A percentile compares a stretch with the other conserved stretches of the same genome.
phyloP scores from a whole-genome alignment of 2,888 invertebrate species.

The Marasmarcha lunaedactyla region DNA sequence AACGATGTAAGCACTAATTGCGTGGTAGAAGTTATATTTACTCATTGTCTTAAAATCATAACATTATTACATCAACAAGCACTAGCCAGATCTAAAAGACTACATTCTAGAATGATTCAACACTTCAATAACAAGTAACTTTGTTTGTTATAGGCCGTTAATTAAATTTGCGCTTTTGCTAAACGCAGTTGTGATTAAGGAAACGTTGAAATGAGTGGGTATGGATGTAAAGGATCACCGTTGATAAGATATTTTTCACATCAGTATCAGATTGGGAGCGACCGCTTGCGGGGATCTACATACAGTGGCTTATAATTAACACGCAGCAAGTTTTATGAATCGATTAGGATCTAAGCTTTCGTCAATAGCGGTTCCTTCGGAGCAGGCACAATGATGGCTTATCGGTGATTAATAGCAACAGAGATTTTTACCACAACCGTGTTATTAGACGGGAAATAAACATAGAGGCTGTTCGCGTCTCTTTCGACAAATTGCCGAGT shows the following conservation, averaged over 20 bases:
- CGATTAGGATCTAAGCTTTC: constrained; percentile 70
- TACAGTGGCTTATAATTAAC: constrained; percentile 69
- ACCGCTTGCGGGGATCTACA: constrained; percentile 31
- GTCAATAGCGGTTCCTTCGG: constrained; percentile 65
- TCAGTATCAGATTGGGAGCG: constrained; percentile 33
- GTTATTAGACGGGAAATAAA: constrained; percentile 56
- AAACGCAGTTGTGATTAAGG: constrained; percentile 37
- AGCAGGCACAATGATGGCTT: constrained; percentile 46
- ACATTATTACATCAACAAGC: no score
- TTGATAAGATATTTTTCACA: constrained; percentile 51
- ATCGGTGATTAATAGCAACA: constrained; percentile 66
- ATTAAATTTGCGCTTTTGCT: constrained; percentile 21
- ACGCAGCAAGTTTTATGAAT: constrained; percentile 67
- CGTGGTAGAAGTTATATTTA: constrained; percentile 15
- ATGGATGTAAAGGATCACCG: constrained; percentile 45
- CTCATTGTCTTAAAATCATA: no score
- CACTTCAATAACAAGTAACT: no score
- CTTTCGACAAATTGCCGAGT: constrained; percentile 51
- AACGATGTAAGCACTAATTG: constrained; percentile 22
- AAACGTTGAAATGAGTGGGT: constrained; percentile 47
- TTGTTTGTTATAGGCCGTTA: constrained; percentile 16
- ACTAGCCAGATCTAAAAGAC: no score
- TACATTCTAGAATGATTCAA: no score
- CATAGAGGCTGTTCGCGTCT: constrained; percentile 32
- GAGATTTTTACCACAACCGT: constrained; percentile 58